These are phyloP conservation scores for Drosophila pseudotalamancana DNA, from an alignment of 2,888 invertebrate species.

Conservation along the genomic window DNA sequence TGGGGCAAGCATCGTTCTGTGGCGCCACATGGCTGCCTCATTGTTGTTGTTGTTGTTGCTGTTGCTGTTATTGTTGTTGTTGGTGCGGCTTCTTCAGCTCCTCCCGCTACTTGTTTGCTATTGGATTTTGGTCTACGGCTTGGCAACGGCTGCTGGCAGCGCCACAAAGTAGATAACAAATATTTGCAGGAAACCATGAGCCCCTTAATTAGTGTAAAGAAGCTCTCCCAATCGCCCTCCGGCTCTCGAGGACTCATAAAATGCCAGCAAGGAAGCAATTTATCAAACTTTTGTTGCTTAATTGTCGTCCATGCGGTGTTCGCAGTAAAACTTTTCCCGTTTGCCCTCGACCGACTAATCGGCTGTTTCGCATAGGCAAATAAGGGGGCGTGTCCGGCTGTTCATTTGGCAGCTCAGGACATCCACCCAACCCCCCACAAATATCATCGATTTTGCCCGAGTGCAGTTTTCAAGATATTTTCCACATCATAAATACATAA, in stretches of 20 bases:
- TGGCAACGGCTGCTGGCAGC: constrained; percentile 33
- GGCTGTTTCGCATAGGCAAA: constrained; percentile 18
- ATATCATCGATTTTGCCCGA: constrained; percentile 62
- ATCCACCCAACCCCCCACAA: constrained; percentile 1
- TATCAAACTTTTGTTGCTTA: constrained; percentile 81
- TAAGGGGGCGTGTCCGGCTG: constrained; percentile 44
- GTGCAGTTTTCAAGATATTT: constrained; percentile 73
- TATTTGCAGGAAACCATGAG: constrained; percentile 79
- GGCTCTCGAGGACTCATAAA: constrained; percentile 57
- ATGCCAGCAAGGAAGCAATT: constrained; percentile 77
- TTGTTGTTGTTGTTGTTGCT: constrained; percentile 66
- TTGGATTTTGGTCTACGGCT: constrained; percentile 63
- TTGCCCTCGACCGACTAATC: too few species aligned
- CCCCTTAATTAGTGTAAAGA: constrained; percentile 81
- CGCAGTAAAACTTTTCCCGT: constrained; percentile 58
- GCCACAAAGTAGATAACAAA: constrained; percentile 72
- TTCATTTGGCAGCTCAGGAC: constrained; percentile 47
- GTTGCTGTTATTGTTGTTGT: constrained; percentile 16
- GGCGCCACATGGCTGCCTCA: constrained; percentile 71
- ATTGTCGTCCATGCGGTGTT: constrained; percentile 75
- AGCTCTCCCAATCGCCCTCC: constrained; percentile 42
- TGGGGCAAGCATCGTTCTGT: constrained; percentile 57
- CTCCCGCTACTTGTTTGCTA: constrained; percentile 45
- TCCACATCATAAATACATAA: constrained; percentile 81
- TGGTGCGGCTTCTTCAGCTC: constrained; percentile 11